Evolutionary conservation across 2,113 vertebrate species (phyloP), one percentile per base, ranked within the genome.

Genomic region (Cyanistes caeruleus): DNA sequence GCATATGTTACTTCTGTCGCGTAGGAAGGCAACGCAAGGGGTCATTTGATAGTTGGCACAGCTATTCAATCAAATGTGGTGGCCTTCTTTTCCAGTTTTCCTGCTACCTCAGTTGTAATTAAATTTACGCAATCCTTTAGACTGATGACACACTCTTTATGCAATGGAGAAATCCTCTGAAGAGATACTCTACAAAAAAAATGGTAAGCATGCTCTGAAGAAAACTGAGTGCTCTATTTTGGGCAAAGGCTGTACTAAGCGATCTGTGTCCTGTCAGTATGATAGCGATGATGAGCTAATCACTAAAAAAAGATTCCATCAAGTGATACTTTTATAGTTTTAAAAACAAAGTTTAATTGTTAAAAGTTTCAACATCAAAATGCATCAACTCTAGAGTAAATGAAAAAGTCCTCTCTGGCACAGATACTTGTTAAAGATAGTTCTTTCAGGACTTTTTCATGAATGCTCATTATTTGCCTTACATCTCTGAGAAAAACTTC

Each of bases 261-360:
- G 60, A 81, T 46, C 37, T 44, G 23, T 79, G 64, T 90, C 43
- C 33, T 89, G 73, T 74, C 53, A 59, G 2, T 78, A 51, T 6
- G 24, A 33, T 23, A 72, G 35, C 9, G 19, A 37, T 25, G 49
- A 64, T 60, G 18, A 95, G 28, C 41, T 83, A 51, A 86, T 53
- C 28, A 30, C 27, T 74, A 25, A 87, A 64, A 86, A 87, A 73
- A 70, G 48, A 72, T 10, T 12, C 14, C 28, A 73, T 20, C 19
- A 51, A 76, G 16, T 27, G 27, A 83, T 83, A 80, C 30, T 90
- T 59, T 2, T 30, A 59, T 25, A n/a, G 60, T 76, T 90, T 81
- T 88, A 74, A 73, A 96, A 97, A 87, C 70, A 53, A 87, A 80
- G 59, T 96, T 96, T 96, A 95, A 96, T 97, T 86, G 76, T 90